Evolutionary conservation across 2,797 vertebrate species (phyloP).

Genomic region (Babyrousa celebensis): DNA sequence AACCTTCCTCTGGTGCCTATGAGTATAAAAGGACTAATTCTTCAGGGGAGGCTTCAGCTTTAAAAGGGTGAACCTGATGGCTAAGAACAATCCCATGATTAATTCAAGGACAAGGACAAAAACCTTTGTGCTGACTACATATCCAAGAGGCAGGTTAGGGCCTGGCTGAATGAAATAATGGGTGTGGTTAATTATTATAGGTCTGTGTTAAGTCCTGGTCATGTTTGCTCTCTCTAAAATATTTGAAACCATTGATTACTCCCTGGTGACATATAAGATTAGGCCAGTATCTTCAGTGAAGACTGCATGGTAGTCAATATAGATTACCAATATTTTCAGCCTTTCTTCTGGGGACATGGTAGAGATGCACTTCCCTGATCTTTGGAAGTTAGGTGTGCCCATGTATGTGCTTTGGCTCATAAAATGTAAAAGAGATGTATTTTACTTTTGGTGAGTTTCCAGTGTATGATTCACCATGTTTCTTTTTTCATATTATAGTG

Average conservation of each 20-base stretch:
- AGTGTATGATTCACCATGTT: fast-evolving
- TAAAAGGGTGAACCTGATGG: neutral
- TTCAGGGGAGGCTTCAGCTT: neutral
- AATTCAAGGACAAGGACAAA: neutral
- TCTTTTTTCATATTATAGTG: neutral
- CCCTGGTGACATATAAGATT: neutral
- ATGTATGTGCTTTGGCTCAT: neutral
- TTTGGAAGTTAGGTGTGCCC: neutral
- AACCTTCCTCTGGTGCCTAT: neutral
- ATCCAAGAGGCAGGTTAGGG: neutral
- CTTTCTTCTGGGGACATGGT: neutral
- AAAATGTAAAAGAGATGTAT: neutral
- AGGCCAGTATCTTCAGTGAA: neutral
- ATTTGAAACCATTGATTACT: neutral
- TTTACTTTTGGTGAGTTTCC: neutral
- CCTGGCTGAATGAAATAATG: neutral
- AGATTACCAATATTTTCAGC: neutral
- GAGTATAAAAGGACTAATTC: neutral
- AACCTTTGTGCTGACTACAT: neutral
- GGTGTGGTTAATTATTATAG: neutral
- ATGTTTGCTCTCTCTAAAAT: neutral
- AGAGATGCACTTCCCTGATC: neutral
- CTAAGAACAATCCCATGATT: neutral
- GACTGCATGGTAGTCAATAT: neutral
- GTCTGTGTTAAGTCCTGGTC: too few species aligned